Percentiles rank a stretch among this genome's conserved stretches.
Conservation (phyloP, 2,797 vertebrate genomes). For the Dermochelys coriacea region DNA sequence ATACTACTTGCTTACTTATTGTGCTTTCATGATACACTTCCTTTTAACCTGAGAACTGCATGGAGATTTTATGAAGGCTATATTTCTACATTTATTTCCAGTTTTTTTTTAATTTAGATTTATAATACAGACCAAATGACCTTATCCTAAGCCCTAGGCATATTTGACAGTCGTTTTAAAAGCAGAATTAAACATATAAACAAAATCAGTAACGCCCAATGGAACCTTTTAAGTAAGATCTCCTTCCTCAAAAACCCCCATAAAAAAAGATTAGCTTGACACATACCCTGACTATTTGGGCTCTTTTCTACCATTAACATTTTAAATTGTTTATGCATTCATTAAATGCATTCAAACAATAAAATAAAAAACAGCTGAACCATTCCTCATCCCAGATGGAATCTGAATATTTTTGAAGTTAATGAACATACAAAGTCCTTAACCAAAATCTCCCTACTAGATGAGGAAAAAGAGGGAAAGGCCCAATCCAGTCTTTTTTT, state of each 20-base stretch:
- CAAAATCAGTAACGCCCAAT: not conserved
- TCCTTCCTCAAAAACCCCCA: not conserved
- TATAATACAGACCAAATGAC: not conserved
- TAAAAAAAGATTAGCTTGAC: not conserved
- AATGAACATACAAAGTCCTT: not conserved
- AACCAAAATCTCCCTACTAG: not conserved
- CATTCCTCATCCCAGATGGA: not conserved
- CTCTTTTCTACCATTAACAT: not conserved
- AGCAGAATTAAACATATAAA: not conserved
- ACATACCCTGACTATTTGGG: not conserved
- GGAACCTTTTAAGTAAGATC: not conserved
- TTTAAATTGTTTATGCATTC: not conserved
- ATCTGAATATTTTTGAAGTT: not conserved
- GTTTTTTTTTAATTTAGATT: not conserved
- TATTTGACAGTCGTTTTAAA: not conserved
- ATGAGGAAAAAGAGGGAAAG: not conserved
- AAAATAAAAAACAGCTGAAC: not conserved
- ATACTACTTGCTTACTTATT: not conserved
- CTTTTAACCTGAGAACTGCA: not conserved
- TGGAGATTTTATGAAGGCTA: not conserved
- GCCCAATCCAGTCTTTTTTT: not conserved
- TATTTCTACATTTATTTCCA: constrained; percentile 7
- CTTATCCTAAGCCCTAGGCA: not conserved
- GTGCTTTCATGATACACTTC: not conserved
- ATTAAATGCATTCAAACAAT: not conserved